Conservation (phyloP, 2,888 invertebrate species). For the Heliconius charithonia region DNA sequence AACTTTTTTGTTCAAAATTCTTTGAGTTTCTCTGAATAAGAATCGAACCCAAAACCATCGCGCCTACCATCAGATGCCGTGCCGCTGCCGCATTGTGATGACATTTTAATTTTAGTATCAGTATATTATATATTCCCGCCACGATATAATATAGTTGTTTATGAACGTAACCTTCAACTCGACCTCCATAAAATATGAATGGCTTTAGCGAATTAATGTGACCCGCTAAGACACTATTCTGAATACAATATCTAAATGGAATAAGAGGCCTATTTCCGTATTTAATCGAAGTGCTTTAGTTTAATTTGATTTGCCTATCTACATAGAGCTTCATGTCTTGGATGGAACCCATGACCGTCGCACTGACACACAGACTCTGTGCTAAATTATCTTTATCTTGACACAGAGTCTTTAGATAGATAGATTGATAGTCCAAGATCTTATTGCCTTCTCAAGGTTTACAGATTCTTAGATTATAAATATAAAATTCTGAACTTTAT, state of each 20-base stretch:
- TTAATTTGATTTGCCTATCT: neutral
- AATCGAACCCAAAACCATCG: neutral
- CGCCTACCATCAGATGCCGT: too few relatives aligned
- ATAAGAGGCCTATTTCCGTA: neutral
- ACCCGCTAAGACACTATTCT: neutral
- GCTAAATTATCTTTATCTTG: too few relatives aligned
- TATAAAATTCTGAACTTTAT: neutral
- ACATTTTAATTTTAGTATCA: neutral
- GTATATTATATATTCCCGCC: neutral
- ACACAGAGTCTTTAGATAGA: too few relatives aligned
- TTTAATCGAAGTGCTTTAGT: neutral
- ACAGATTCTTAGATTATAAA: neutral
- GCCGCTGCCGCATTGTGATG: neutral
- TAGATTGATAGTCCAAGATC: too few relatives aligned
- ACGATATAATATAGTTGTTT: slow-evolving; percentile 17
- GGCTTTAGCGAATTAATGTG: slow-evolving; percentile 16
- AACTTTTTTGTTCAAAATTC: too few relatives aligned
- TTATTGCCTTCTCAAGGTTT: too few relatives aligned
- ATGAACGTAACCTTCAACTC: slow-evolving; percentile 16
- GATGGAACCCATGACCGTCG: too few relatives aligned
- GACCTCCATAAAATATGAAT: slow-evolving; percentile 32
- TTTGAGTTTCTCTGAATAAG: neutral
- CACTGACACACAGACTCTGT: too few relatives aligned
- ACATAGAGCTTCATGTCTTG: neutral
- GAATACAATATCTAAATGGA: neutral